phyloP scores from a whole-genome alignment of 2,113 vertebrate species.

The Oncorhynchus tshawytscha region DNA sequence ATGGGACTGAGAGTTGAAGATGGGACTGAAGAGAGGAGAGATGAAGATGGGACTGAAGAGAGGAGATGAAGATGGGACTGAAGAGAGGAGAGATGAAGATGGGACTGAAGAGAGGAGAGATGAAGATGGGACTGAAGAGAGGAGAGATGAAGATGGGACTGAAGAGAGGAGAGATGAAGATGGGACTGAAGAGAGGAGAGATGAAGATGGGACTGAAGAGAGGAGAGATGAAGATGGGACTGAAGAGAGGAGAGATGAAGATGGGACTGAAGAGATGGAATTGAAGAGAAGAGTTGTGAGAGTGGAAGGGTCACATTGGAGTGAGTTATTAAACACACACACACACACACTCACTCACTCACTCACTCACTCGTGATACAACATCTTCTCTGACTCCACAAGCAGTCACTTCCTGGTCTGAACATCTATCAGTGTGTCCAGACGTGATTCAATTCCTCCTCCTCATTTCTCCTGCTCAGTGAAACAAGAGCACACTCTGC shows the following conservation, averaged over 20 bases:
- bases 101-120: neutral
- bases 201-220: neutral
- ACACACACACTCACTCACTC: neutral
- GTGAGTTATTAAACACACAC: constrained; percentile 17
- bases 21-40: no score
- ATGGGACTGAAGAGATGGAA: constrained; percentile 7
- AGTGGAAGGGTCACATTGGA: constrained; percentile 31
- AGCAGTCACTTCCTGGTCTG: no score
- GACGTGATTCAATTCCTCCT: neutral
- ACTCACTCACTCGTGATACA: neutral
- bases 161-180: neutral
- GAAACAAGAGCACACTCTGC: neutral
- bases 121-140: no score
- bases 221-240: neutral
- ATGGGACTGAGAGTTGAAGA: neutral
- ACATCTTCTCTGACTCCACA: neutral
- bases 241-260: neutral
- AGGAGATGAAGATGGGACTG: neutral
- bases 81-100: neutral
- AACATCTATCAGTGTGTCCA: no score
- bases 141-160: neutral
- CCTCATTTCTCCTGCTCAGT: neutral
- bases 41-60: no score
- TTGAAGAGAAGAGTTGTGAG: neutral
- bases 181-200: neutral